Base-by-base conservation (phyloP, 2,113 vertebrate genomes). In the Cervus canadensis region DNA sequence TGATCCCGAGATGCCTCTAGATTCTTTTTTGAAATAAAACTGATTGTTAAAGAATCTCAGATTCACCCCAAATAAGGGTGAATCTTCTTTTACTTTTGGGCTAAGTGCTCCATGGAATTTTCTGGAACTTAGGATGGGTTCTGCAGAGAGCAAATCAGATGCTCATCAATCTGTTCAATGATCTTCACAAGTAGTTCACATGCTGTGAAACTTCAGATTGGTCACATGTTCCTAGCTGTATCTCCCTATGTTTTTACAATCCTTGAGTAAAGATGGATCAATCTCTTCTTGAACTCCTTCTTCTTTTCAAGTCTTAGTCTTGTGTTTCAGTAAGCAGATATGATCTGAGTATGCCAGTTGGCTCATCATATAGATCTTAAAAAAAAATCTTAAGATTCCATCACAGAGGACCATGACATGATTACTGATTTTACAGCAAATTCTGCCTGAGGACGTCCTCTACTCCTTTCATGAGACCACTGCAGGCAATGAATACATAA, bases 21-120 rank as follows among this genome's bases (percentile, higher is more conserved):
- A 71, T 59, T 93, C 45, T 59, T 86, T 89, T 94, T 33, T n/a
- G 19, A 81, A 93, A 92, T 74, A 97, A 95, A 95, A 83, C 3
- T 71, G 4, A 16, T 60, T 82, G 48, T 86, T 82, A 91, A 74
- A 87, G 71, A 87, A 97, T 85, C 23, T 50, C 81, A 92, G 23
- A 33, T 67, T 83, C 30, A 71, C 28, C 19, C 21, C 52, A 93
- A 84, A 45, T 1, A 81, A 71, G 21, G 67, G n/a, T 74, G 67
- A 74, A 26, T 89, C 64, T 5, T 60, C n/a, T 60, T 86, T 82
- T 76, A 57, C 17, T 45, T 87, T 82, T 89, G 33, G 74, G 25
- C 45, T 74, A 95, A 85, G 10, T 74, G 71, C 52, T 92, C 62
- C 71, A 36, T 10, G 28, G 89, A 56, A 87, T 40, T 81, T 64